phyloP scores from a whole-genome alignment of 2,888 invertebrate species.

The Diaphora mendica region DNA sequence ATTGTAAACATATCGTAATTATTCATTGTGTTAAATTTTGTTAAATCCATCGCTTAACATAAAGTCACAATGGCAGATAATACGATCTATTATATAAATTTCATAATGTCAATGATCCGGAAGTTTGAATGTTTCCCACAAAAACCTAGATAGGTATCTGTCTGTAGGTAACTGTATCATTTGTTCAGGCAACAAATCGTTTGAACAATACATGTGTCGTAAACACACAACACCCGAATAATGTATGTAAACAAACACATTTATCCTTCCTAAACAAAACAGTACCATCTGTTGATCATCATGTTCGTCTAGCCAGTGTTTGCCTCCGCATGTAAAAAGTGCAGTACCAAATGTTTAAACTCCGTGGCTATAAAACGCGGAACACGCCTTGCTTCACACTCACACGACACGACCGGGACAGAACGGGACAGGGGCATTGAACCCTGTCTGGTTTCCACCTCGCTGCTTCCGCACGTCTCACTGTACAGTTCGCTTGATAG shows the following conservation, averaged over 20 bases:
- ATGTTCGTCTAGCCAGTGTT: constrained; percentile 9
- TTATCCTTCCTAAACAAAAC: constrained; percentile 5
- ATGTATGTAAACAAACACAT: constrained; percentile 9
- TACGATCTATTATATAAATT: neutral
- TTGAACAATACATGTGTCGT: neutral
- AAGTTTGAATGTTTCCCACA: neutral
- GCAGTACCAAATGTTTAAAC: constrained; percentile 5
- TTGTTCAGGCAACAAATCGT: neutral
- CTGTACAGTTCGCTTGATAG: constrained; percentile 47
- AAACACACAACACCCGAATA: neutral
- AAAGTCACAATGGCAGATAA: neutral
- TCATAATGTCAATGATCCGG: neutral
- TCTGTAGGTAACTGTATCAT: neutral
- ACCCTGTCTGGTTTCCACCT: constrained; percentile 68
- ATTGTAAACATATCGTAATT: neutral
- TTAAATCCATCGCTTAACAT: neutral
- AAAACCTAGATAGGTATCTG: neutral
- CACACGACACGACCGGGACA: constrained; percentile 27
- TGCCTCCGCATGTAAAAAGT: neutral
- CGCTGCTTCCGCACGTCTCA: constrained; percentile 60
- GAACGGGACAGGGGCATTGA: constrained; percentile 65
- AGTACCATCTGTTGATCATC: constrained; percentile 9
- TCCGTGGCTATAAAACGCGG: neutral
- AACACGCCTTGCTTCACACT: constrained; percentile 25
- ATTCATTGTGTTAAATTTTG: neutral